Evolutionary conservation across 2,888 invertebrate species (phyloP).

Genomic region (Scelioninae gen. 2): DNA sequence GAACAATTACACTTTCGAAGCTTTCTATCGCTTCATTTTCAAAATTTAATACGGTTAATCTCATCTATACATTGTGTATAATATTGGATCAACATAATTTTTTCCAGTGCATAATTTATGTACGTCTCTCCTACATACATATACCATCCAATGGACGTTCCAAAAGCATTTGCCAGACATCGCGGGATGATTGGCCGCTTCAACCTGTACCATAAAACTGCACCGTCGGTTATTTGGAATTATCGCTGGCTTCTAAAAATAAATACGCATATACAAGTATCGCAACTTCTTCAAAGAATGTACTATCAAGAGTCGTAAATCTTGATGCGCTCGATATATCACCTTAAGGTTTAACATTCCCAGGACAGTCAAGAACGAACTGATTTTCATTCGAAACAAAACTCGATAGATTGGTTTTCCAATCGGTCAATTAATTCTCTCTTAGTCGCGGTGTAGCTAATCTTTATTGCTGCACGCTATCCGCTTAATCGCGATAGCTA

Average conservation of each 20-base stretch:
- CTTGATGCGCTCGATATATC: slow-evolving; percentile 35
- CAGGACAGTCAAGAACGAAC: slow-evolving; percentile 30
- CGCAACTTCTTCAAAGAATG: slow-evolving; percentile 20
- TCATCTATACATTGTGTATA: no score
- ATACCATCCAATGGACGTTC: no score
- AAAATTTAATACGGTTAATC: no score
- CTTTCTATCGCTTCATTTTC: no score
- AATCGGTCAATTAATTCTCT: slow-evolving; percentile 33
- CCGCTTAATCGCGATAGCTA: slow-evolving; percentile 38
- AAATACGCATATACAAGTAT: slow-evolving; percentile 16
- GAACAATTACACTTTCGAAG: no score
- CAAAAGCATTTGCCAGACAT: no score
- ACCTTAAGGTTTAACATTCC: slow-evolving; percentile 38
- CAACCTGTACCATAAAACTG: no score
- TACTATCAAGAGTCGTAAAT: slow-evolving; percentile 35
- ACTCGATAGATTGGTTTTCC: slow-evolving; percentile 36
- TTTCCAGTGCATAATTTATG: no score
- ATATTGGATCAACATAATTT: no score
- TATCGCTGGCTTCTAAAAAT: not conserved
- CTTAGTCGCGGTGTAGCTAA: slow-evolving; percentile 23
- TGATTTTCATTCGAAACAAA: slow-evolving; percentile 44
- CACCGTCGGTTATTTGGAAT: not conserved
- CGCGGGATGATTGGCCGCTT: no score
- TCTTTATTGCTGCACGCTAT: slow-evolving; percentile 16
- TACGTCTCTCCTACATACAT: not conserved